Evolutionary conservation across 2,797 vertebrate species (phyloP).

Genomic region (Pristis pectinata): DNA sequence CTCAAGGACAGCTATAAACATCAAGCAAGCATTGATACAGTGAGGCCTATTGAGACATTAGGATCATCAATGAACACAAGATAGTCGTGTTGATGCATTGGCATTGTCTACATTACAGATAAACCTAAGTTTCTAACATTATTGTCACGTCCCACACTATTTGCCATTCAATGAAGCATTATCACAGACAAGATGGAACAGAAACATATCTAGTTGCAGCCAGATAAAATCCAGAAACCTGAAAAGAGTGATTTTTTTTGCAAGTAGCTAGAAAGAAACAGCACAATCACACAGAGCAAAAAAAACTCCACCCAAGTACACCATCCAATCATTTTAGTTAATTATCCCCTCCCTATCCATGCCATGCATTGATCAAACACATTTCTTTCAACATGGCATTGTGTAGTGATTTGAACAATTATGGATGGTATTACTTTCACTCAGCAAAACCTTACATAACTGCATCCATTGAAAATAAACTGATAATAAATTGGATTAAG

Average conservation of each 20-base stretch:
- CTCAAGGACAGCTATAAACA: not conserved
- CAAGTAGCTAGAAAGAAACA: not conserved
- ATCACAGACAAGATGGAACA: not conserved
- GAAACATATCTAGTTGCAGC: not conserved
- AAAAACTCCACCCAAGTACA: not conserved
- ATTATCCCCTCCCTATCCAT: not conserved
- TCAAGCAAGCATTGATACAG: not conserved
- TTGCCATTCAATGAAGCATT: not conserved
- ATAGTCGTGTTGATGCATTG: not conserved
- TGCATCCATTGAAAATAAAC: not conserved
- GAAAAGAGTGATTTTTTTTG: not conserved
- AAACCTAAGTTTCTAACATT: not conserved
- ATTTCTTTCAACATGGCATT: not conserved
- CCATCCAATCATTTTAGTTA: not conserved
- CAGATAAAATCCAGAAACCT: not conserved
- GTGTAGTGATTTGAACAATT: not conserved
- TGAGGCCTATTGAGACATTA: not conserved
- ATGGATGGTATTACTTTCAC: not conserved
- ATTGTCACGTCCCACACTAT: not conserved
- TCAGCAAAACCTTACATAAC: not conserved
- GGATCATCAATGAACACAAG: not conserved
- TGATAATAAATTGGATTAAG: not conserved
- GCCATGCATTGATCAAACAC: not conserved
- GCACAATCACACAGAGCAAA: not conserved
- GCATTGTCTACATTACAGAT: not conserved